These are phyloP conservation scores for Megaceryle maxima DNA, from an alignment of 2,113 vertebrate species.

Conservation along the genomic window DNA sequence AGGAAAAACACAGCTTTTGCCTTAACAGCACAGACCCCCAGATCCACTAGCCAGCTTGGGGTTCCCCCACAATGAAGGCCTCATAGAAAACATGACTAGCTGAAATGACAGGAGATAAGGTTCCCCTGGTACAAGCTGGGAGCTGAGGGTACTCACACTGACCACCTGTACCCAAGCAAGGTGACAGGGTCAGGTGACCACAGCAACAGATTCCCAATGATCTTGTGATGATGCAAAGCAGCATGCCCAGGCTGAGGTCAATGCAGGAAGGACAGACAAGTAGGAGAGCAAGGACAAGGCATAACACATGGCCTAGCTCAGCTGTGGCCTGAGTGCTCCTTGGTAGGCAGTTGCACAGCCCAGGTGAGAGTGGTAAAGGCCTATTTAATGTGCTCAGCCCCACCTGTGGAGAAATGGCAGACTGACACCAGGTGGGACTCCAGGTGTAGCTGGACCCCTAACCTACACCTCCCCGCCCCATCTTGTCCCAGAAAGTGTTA, in stretches of 20 bases:
- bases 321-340: neutral
- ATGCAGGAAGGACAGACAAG: neutral
- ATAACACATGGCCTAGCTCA: neutral
- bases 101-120: neutral
- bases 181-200: neutral
- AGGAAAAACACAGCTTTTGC: neutral
- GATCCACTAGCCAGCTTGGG: neutral
- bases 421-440: neutral
- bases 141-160: neutral
- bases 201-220: neutral
- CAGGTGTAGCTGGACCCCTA: neutral
- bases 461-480: fast-evolving
- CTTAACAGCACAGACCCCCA: neutral
- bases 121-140: neutral
- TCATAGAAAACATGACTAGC: fast-evolving
- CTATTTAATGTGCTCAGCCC: neutral
- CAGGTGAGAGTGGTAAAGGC: neutral
- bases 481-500: neutral
- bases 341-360: neutral
- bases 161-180: neutral
- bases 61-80: neutral
- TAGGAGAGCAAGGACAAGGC: neutral
- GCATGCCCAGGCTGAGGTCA: neutral
- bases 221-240: neutral
- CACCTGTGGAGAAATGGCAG: neutral